Conservation (phyloP, 2,888 invertebrate genomes). For the Drosophila nigricruria region DNA sequence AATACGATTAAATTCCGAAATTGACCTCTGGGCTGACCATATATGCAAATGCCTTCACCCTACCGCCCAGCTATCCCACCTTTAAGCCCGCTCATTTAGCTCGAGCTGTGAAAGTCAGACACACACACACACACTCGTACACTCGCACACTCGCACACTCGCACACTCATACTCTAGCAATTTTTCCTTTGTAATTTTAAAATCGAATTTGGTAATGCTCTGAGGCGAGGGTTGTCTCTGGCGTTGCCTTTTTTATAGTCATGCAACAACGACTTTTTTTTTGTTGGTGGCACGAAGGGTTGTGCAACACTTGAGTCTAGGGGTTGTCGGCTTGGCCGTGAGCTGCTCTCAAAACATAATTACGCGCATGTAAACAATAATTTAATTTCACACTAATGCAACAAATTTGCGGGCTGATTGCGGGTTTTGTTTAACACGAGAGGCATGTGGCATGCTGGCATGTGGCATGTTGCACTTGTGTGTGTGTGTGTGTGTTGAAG, state of each 20-base stretch:
- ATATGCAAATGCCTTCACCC: constrained; percentile 54
- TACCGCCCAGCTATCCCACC: not conserved
- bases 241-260: constrained; percentile 50
- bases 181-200: constrained; percentile 72
- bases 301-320: constrained; percentile 1
- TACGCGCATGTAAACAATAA: constrained; percentile 84
- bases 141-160: constrained; percentile 8
- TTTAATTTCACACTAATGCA: constrained; percentile 84
- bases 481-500: constrained; percentile 14
- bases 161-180: not conserved
- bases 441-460: constrained; percentile 42
- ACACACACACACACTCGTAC: constrained; percentile 12
- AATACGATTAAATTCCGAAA: constrained; percentile 75
- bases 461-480: constrained; percentile 28
- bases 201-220: constrained; percentile 70
- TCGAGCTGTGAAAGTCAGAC: constrained; percentile 74
- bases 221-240: constrained; percentile 40
- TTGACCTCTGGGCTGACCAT: constrained; percentile 75
- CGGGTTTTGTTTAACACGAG: constrained; percentile 70
- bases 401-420: constrained; percentile 85
- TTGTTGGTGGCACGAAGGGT: constrained; percentile 50
- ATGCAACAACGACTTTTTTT: constrained; percentile 40
- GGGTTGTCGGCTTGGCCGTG: not conserved
- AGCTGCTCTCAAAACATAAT: constrained; percentile 77
- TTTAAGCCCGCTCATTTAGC: constrained; percentile 23